Evolutionary conservation across 2,113 vertebrate species (phyloP).

Genomic region (Mirounga angustirostris): DNA sequence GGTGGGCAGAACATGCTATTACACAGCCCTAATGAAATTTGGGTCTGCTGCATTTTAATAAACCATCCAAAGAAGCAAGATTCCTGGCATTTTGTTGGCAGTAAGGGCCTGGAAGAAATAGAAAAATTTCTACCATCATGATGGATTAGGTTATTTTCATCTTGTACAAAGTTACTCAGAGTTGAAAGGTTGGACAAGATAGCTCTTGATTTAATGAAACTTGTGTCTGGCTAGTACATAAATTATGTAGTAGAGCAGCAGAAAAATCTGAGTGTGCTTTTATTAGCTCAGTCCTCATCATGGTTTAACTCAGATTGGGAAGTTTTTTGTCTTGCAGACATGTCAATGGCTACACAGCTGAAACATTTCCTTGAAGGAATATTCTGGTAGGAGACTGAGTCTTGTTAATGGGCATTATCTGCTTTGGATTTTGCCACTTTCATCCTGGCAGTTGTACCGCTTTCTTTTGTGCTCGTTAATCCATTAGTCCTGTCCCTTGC

Average conservation of each 20-base stretch:
- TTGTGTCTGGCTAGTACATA: conserved; percentile 75
- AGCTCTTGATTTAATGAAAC: conserved; percentile 85
- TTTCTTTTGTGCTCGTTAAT: neutral
- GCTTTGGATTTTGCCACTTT: neutral
- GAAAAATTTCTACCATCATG: conserved; percentile 69
- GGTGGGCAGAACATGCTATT: conserved; percentile 53
- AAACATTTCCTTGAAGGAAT: neutral
- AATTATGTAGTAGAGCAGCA: conserved; percentile 63
- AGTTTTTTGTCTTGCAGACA: neutral
- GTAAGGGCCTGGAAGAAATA: conserved; percentile 44
- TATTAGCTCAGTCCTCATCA: neutral
- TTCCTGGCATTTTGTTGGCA: conserved; percentile 69
- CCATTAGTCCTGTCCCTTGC: fast-evolving
- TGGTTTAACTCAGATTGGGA: neutral
- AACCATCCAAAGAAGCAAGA: conserved; percentile 39
- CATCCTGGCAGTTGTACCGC: neutral
- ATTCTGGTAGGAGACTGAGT: neutral
- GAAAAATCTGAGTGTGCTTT: conserved; percentile 38
- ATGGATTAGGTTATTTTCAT: conserved; percentile 80
- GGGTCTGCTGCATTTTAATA: conserved; percentile 7
- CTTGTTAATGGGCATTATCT: neutral
- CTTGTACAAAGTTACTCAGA: conserved; percentile 76
- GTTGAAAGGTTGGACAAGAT: conserved; percentile 79
- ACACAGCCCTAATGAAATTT: conserved; percentile 72
- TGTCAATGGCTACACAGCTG: neutral